These are phyloP conservation scores for Dasyornis broadbenti DNA, from an alignment of 2,113 vertebrate genomes.

Conservation along the genomic window DNA sequence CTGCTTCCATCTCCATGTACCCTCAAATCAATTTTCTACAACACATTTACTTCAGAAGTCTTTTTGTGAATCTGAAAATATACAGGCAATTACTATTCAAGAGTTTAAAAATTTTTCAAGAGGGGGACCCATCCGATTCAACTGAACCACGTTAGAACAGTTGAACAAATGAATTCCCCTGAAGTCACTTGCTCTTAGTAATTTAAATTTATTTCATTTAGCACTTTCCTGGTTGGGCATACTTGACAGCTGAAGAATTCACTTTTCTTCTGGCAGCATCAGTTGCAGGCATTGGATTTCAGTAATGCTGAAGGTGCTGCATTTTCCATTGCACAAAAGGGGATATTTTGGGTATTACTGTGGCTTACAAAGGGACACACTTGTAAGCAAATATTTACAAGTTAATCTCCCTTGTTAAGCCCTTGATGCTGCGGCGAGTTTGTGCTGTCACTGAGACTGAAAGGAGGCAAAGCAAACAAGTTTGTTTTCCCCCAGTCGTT, in stretches of 20 bases:
- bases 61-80: not conserved
- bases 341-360: not conserved
- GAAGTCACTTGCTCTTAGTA: not conserved
- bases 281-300: not conserved
- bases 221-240: not conserved
- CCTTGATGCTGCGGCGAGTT: not conserved
- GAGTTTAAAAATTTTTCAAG: not conserved
- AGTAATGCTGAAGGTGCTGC: not conserved
- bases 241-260: not conserved
- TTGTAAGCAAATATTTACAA: slow-evolving; percentile 27
- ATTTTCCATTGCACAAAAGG: not conserved
- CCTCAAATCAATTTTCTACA: not conserved
- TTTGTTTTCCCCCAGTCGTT: not conserved
- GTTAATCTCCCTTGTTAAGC: not conserved
- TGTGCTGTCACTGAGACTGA: not conserved
- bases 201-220: not conserved
- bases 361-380: not conserved
- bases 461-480: not conserved
- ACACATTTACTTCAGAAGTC: not conserved
- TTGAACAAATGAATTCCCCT: not conserved
- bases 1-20: not conserved
- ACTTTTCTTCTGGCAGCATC: not conserved
- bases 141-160: not conserved
- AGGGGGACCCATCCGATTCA: not conserved
- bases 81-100: not conserved